These are phyloP conservation scores for Eledona agricola DNA, from an alignment of 2,888 invertebrate genomes.

Conservation along the genomic window DNA sequence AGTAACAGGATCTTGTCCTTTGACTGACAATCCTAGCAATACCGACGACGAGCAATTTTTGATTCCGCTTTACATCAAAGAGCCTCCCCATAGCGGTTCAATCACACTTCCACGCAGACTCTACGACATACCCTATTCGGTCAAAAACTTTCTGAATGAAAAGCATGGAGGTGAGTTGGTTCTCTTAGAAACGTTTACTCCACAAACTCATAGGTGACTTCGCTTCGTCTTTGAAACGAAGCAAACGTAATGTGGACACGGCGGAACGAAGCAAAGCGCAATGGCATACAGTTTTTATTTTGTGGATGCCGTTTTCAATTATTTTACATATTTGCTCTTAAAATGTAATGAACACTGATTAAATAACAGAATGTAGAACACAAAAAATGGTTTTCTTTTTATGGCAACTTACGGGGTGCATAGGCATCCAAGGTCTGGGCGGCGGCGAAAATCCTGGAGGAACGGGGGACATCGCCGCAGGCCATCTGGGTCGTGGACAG, in stretches of 20 bases:
- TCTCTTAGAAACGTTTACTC: conserved; percentile 8
- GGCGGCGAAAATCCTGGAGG: conserved; percentile 65
- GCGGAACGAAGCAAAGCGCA: conserved; percentile 2
- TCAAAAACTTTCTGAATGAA: conserved; percentile 42
- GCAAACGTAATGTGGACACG: neutral
- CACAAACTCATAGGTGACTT: too few relatives aligned
- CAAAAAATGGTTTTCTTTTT: neutral
- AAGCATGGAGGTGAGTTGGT: conserved; percentile 13
- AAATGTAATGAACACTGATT: too few relatives aligned
- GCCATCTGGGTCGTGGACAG: conserved; percentile 75
- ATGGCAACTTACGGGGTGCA: conserved; percentile 59
- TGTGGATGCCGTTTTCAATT: too few relatives aligned
- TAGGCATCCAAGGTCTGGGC: conserved; percentile 60
- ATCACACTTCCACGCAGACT: conserved; percentile 42
- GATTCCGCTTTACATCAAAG: conserved; percentile 48
- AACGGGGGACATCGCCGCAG: conserved; percentile 64
- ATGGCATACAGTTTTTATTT: too few relatives aligned
- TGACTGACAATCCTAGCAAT: conserved; percentile 20
- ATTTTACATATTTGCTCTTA: neutral
- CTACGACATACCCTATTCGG: conserved; percentile 49
- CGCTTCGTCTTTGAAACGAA: too few relatives aligned
- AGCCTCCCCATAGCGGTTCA: conserved; percentile 42
- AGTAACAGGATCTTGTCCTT: conserved; percentile 50
- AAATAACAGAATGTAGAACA: too few relatives aligned
- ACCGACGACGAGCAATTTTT: conserved; percentile 3